Evolutionary conservation across 2,888 invertebrate genomes (phyloP), one percentile per base, ranked within the genome.

Genomic region (Eremobia ochroleuca): DNA sequence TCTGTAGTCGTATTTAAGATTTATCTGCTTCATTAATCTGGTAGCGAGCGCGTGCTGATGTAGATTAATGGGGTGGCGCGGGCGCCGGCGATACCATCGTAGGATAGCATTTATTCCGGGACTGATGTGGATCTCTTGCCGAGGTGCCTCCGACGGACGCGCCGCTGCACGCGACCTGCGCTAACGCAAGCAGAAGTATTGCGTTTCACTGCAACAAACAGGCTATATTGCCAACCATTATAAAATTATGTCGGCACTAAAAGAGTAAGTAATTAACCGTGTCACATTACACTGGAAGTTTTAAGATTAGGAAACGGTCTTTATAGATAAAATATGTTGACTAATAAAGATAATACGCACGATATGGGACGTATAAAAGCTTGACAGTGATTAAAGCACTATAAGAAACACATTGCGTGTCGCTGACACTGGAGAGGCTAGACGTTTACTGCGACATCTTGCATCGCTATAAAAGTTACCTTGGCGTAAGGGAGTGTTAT

Each of bases 1-100:
- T 94, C 94, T 94, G 94, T 94, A 95, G 94, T 94, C 93, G 96
- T 96, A 95, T 95, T 95, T 95, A 95, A 95, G 91, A 93, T 93
- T 95, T 96, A 96, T 96, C 96, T 93, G 91, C 93, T 95, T 96
- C 96, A 96, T 96, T 96, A 95, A 97, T 96, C 96, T 94, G 93
- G 92, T 93, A 92, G 94, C 90, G 91, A 92, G 94, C 95, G 94
- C 95, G 96, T 95, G 96, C 94, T 95, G 96, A 97, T 96, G 96
- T 95, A 95, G 96, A 96, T 96, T 95, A 96, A 96, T 96, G 94
- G 93, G 94, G 95, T 95, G 95, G 94, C 94, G 91, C 92, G 90
- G 93, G 92, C 93, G 94, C 91, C 92, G 90, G 88, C 86, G 96
- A 96, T 96, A 94, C 92, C 92, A 95, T 95, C 96, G 92, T 88